A percentile compares a stretch with the other conserved stretches of the same genome.
phyloP scores from a whole-genome alignment of 30 jellyfish, hydroid and myxozoan genomes.

The Hydractinia symbiolongicarpus region DNA sequence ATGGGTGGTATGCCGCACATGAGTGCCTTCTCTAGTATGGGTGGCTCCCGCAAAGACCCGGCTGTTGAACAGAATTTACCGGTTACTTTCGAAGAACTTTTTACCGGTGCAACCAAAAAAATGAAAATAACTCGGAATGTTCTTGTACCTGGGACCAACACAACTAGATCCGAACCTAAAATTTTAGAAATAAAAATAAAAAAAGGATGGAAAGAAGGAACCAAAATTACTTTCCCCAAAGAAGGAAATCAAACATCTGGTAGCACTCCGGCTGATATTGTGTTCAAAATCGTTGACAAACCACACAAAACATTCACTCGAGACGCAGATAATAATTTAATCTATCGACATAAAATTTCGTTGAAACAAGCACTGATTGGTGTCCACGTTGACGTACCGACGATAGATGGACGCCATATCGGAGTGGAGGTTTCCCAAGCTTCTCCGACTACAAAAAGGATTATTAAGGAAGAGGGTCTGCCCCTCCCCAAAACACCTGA shows the following conservation, averaged over 20 bases:
- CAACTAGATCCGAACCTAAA: slow-evolving; percentile 61
- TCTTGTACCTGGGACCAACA: slow-evolving; percentile 54
- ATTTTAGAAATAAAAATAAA: slow-evolving; percentile 69
- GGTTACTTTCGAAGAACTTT: slow-evolving; percentile 78
- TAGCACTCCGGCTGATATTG: slow-evolving; percentile 93
- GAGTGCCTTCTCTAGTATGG: slow-evolving; percentile 17
- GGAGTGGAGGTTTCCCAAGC: slow-evolving; percentile 39
- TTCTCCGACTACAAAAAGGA: slow-evolving; percentile 54
- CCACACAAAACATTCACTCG: slow-evolving; percentile 68
- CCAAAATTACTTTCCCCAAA: slow-evolving; percentile 81
- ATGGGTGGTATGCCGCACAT: slow-evolving; percentile 18
- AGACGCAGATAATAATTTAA: slow-evolving; percentile 74
- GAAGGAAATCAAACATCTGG: slow-evolving; percentile 84
- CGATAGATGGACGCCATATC: slow-evolving; percentile 55
- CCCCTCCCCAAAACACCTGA: slow-evolving; percentile 88
- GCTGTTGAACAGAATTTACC: slow-evolving; percentile 66
- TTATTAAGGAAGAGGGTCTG: slow-evolving; percentile 65
- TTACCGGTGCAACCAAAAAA: slow-evolving; percentile 73
- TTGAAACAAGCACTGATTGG: slow-evolving; percentile 72
- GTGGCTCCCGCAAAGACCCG: slow-evolving; percentile 72
- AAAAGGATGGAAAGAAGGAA: slow-evolving; percentile 99
- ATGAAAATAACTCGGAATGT: slow-evolving; percentile 93
- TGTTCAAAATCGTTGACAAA: slow-evolving; percentile 76
- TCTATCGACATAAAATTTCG: slow-evolving; percentile 59
- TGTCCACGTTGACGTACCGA: slow-evolving; percentile 33